These are phyloP conservation scores for Chloroceryle aenea DNA, from an alignment of 2,113 vertebrate species.

Conservation along the genomic window DNA sequence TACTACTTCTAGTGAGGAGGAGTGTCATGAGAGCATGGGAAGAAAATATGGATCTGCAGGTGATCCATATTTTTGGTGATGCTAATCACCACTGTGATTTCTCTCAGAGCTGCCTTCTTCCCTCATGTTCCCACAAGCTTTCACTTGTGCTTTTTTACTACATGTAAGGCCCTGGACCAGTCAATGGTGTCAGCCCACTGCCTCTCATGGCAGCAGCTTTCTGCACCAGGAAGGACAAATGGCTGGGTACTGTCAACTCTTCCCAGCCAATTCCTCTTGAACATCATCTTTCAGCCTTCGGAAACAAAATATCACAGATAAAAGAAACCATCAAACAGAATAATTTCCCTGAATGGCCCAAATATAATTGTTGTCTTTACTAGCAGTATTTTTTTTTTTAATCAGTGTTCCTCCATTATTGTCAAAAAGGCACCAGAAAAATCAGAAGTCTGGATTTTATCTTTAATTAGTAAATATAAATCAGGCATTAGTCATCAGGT, in stretches of 20 bases:
- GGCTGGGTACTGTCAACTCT: background rate
- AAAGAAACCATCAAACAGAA: background rate
- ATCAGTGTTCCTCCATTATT: background rate
- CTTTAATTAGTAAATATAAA: background rate
- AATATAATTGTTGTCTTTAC: background rate
- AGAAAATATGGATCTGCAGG: background rate
- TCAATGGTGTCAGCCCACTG: accelerated
- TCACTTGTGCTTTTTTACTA: background rate
- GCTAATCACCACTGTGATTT: background rate
- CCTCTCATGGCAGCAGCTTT: background rate
- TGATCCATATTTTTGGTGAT: constrained; percentile 25
- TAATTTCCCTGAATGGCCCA: background rate
- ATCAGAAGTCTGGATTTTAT: background rate
- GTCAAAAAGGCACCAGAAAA: background rate
- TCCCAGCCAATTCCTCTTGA: background rate
- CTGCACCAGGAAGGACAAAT: background rate
- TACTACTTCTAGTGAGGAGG: constrained; percentile 49
- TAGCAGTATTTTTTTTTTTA: background rate
- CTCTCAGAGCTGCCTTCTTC: background rate
- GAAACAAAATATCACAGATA: background rate
- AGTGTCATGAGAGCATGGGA: background rate
- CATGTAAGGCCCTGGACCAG: background rate
- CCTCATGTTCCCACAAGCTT: background rate
- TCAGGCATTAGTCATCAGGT: background rate
- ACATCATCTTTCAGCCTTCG: background rate